Evolutionary conservation across 2,113 vertebrate genomes (phyloP).

Genomic region (Labrus mixtus): DNA sequence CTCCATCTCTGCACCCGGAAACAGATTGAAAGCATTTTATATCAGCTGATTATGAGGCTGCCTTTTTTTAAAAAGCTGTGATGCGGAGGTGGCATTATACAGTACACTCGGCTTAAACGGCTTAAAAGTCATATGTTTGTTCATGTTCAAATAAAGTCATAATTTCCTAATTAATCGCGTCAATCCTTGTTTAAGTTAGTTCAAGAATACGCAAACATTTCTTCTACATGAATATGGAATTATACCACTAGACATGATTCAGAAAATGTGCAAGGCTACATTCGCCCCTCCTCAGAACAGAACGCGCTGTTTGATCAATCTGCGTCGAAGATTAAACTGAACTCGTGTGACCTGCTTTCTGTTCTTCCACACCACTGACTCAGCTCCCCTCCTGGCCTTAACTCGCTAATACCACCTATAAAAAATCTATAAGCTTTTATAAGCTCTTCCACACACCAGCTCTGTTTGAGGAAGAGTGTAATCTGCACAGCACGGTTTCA

Average conservation of each 20-base stretch:
- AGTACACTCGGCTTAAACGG: neutral
- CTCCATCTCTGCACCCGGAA: constrained; percentile 21
- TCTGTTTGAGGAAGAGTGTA: constrained; percentile 40
- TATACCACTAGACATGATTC: neutral
- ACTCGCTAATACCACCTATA: constrained; percentile 66
- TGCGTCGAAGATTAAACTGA: constrained; percentile 56
- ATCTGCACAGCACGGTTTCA: constrained; percentile 42
- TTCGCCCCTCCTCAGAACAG: constrained; percentile 8
- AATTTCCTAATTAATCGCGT: too few relatives aligned
- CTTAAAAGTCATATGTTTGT: neutral
- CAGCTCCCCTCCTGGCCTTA: constrained; percentile 47
- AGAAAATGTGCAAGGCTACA: neutral
- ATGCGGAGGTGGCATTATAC: neutral
- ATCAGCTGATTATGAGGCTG: neutral
- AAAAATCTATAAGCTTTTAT: constrained; percentile 71
- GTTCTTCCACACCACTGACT: constrained; percentile 64
- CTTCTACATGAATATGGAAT: neutral
- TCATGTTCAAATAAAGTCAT: too few relatives aligned
- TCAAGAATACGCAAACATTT: neutral
- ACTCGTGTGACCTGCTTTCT: constrained; percentile 59
- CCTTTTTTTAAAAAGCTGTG: constrained; percentile 10
- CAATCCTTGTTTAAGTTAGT: too few relatives aligned
- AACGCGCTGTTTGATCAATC: constrained; percentile 54
- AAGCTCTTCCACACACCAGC: constrained; percentile 57
- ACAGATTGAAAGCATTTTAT: constrained; percentile 25